Conservation (phyloP, 1,140 invertebrate species). For the Euborellia annulipes region DNA sequence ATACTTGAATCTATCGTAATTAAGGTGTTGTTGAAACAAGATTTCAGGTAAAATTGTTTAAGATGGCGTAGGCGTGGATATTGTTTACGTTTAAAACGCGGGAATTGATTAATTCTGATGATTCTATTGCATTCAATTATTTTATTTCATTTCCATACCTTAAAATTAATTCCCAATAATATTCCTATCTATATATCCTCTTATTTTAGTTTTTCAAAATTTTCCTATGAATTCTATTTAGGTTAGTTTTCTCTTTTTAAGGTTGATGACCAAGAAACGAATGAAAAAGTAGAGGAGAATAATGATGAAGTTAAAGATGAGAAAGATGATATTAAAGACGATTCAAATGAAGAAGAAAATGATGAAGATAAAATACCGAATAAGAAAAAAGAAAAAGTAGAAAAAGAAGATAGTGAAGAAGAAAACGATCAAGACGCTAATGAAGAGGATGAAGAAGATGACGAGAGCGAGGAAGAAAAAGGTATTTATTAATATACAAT, state of each 20-base stretch:
- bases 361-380: conserved; percentile 25
- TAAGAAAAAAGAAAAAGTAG: conserved; percentile 28
- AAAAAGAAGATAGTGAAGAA: conserved; percentile 29
- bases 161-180: conserved; percentile 6
- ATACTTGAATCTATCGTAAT: not conserved
- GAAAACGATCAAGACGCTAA: conserved; percentile 28
- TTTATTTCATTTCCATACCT: not conserved
- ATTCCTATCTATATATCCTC: conserved; percentile 13
- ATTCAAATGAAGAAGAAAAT: conserved; percentile 11
- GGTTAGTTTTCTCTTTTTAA: conserved; percentile 6
- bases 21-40: not conserved
- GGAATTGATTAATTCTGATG: conserved; percentile 16
- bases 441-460: conserved; percentile 10
- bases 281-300: conserved; percentile 3
- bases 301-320: conserved; percentile 1
- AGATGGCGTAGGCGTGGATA: conserved; percentile 23
- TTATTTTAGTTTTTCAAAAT: conserved; percentile 8
- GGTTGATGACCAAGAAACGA: conserved; percentile 18
- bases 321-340: conserved; percentile 9
- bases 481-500: too few species aligned
- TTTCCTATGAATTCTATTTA: conserved; percentile 21
- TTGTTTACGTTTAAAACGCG: conserved; percentile 28
- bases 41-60: conserved; percentile 20
- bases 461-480: conserved; percentile 1
- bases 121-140: not conserved